Base-by-base conservation (phyloP, 2,888 invertebrate genomes). In the Lochmaea crataegi region DNA sequence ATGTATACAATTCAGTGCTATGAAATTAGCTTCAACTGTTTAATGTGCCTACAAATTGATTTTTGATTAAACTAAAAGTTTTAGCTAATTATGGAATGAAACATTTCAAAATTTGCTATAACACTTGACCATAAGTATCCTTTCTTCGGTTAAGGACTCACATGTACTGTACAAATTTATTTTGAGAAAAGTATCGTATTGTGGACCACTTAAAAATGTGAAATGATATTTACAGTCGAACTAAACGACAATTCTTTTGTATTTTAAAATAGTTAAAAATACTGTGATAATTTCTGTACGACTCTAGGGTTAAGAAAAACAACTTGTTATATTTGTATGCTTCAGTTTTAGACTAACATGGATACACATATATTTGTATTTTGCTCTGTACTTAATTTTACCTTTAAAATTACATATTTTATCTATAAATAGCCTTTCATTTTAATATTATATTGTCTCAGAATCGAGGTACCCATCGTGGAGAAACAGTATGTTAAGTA, bases 331-430 rank as follows among this genome's bases (percentile, higher is more conserved):
- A 72, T 69, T 64, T 70, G 65, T 73, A 58, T 68, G 71, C 65
- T 71, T 56, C 58, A 51, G 65, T 72, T 69, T 67, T 70, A 66
- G 48, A 76, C 75, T 69, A 75, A 76, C 73, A 57, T 38, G 7
- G 16, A 38, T 45, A 12, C 45, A 45, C 16, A 18, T 53, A 10
- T 61, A 72, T 48, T 68, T 53, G 65, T 71, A 73, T 72, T 56
- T n/a, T 65, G 68, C 65, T 70, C 66, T 76, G 75, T 76, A 76
- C 76, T 76, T 76, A 76, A 75, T 76, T 76, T 75, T 75, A 75
- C 65, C 48, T 26, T 66, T 26, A 66, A 67, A 76, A 68, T 68
- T 66, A 71, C 64, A 71, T 74, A 75, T 74, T 74, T 74, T 74
- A 71, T 74, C 68, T 71, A 65, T 53, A 48, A 38, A 18, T n/a